phyloP scores from a whole-genome alignment of 2,888 invertebrate species.

The Falcaria lacertinaria region DNA sequence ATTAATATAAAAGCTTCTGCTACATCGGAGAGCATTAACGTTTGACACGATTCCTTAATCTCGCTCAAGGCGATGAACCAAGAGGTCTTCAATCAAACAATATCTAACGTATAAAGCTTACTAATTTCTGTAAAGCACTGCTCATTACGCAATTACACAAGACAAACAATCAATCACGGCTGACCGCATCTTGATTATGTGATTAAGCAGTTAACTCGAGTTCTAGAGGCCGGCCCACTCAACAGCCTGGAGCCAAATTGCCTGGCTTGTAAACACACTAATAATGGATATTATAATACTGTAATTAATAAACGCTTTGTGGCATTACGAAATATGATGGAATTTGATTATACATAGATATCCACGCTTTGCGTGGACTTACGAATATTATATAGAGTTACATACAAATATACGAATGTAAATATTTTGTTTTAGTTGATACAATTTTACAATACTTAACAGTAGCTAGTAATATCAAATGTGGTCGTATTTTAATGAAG shows the following conservation, averaged over 20 bases:
- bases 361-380: neutral
- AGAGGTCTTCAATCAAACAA: neutral
- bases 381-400: too few species aligned
- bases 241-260: slow-evolving; percentile 16
- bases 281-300: slow-evolving; percentile 21
- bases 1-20: neutral
- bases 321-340: slow-evolving; percentile 8
- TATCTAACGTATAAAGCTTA: slow-evolving; percentile 12
- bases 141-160: slow-evolving; percentile 42
- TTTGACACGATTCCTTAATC: neutral
- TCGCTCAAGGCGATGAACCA: neutral
- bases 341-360: neutral
- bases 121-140: slow-evolving; percentile 33
- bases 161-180: slow-evolving; percentile 49
- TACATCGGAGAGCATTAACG: neutral
- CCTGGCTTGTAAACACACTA: slow-evolving; percentile 17
- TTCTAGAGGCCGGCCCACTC: slow-evolving; percentile 20
- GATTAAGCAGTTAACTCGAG: slow-evolving; percentile 53
- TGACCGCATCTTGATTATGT: slow-evolving; percentile 57
- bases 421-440: too few species aligned
- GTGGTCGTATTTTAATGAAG: too few species aligned
- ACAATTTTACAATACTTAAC: too few species aligned
- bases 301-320: slow-evolving; percentile 21
- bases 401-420: too few species aligned
- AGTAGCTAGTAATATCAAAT: too few species aligned